Conservation (phyloP, 2,113 vertebrate species). For the Phylloscopus trochiloides region DNA sequence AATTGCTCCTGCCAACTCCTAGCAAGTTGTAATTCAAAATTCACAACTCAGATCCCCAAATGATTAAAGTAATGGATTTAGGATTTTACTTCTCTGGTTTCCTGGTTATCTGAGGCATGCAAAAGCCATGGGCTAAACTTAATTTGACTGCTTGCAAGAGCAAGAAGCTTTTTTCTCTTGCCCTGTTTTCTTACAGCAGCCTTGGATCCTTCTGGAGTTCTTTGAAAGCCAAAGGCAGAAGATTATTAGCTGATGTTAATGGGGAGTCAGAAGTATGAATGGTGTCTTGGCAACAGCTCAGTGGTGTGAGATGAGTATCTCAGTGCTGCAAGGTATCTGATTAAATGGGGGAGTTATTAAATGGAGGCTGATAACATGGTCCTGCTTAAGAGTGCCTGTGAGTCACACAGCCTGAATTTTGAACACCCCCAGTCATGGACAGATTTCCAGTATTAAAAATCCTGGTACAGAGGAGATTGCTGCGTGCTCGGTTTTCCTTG, state of each 20-base stretch:
- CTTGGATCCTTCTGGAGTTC: neutral
- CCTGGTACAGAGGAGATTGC: neutral
- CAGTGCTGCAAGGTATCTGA: neutral
- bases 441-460: neutral
- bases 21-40: neutral
- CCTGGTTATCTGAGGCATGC: neutral
- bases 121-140: neutral
- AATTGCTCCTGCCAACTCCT: neutral
- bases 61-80: neutral
- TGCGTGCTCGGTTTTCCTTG: neutral
- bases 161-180: neutral
- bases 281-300: neutral
- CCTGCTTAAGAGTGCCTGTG: neutral
- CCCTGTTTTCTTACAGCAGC: neutral
- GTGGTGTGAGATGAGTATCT: neutral
- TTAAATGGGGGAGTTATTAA: neutral
- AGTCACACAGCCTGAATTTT: neutral
- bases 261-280: neutral
- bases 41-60: neutral
- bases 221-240: neutral
- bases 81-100: neutral
- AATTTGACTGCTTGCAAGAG: neutral
- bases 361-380: fast-evolving
- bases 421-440: neutral
- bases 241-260: neutral